phyloP scores from a whole-genome alignment of 1,140 invertebrate genomes.

The Wiebesia pumilae region DNA sequence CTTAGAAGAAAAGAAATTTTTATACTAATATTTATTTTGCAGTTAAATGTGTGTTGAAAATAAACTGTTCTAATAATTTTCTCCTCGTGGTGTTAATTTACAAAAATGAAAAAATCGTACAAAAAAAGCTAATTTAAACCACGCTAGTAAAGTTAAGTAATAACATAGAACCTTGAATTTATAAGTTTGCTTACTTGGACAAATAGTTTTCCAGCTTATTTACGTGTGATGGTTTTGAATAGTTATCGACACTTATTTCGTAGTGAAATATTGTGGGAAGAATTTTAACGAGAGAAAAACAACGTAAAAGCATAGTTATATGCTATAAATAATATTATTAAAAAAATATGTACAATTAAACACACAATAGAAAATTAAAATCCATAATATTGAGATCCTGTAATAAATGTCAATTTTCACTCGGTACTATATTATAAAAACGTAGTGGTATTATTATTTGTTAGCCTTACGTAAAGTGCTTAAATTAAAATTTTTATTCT shows the following conservation, averaged over 20 bases:
- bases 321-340: not conserved
- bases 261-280: not conserved
- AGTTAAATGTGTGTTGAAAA: too few species aligned
- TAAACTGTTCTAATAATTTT: too few species aligned
- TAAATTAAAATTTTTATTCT: not conserved
- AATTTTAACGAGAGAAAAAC: not conserved
- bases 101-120: too few species aligned
- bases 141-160: not conserved
- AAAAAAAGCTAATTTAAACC: too few species aligned
- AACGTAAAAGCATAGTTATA: not conserved
- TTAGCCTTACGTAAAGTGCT: not conserved
- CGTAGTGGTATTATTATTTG: not conserved
- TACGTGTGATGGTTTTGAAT: constrained; percentile 15
- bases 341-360: not conserved
- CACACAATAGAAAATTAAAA: not conserved
- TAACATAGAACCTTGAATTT: constrained; percentile 8
- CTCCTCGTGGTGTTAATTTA: too few species aligned
- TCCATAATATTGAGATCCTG: not conserved
- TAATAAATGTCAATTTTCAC: not conserved
- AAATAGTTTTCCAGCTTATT: constrained; percentile 23
- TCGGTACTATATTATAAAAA: not conserved
- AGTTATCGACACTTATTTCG: constrained; percentile 18
- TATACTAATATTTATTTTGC: too few species aligned
- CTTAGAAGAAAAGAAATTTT: too few species aligned
- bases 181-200: not conserved